Base-by-base conservation (phyloP, 2,113 vertebrate genomes). In the Zosterops borbonicus region DNA sequence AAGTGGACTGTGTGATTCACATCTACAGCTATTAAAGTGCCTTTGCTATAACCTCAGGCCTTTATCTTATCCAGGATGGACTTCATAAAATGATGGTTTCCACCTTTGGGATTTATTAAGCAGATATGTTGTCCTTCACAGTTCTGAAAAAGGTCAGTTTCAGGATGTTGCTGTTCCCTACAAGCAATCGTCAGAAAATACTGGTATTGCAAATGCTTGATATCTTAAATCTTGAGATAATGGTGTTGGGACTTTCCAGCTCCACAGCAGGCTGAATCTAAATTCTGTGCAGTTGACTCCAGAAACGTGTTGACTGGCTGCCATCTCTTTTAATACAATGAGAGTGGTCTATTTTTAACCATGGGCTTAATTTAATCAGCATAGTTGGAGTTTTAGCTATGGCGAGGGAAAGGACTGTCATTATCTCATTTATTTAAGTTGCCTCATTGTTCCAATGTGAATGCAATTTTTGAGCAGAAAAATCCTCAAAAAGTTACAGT, bases 41-140 rank as follows among this genome's bases (percentile, higher is more conserved):
- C 50, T 94, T 88, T 92, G 27, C 84, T 82, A 71, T 58, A 95
- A 91, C 80, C 78, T 86, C 44, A 75, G 73, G 79, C 41, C 71
- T 90, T 91, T 82, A 53, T 74, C 74, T 90, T 47, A 56, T 44
- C 67, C 59, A 83, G 60, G 76, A 65, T 67, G 67, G 59, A 53
- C 90, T 94, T 90, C 44, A 81, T 64, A 87, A 96, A 79, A 55
- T 83, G 74, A 94, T 94, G 49, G 55, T 69, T 80, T 25, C 64
- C 41, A 86, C 83, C 87, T 75, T 53, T 88, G 94, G 92, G 92
- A 89, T 89, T 95, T 92, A 90, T 96, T 95, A 97, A 95, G 53
- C 33, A 83, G 87, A 80, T 82, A 87, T 53, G 37, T 91, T 97
- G 81, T 92, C 92, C 90, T 95, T 95, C 94, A 91, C 25, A 60